phyloP scores from a whole-genome alignment of 2,797 vertebrate genomes.

The Gouania willdenowi region DNA sequence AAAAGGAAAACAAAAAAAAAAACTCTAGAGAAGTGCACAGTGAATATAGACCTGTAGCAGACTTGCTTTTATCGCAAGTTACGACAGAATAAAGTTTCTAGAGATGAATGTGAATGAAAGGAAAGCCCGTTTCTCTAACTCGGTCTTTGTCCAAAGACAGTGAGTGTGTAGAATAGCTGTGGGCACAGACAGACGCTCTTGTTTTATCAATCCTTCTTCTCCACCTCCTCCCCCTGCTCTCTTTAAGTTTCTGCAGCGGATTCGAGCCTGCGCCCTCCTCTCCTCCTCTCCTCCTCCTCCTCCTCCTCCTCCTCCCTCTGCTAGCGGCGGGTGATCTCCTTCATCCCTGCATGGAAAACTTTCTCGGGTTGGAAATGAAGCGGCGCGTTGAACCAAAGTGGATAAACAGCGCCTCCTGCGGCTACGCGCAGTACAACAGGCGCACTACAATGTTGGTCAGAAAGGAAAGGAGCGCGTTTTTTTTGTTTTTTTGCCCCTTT shows the following conservation, averaged over 20 bases:
- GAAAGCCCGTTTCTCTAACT: conserved; percentile 45
- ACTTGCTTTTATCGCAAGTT: too few relatives aligned
- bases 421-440: background rate
- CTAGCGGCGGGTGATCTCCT: conserved; percentile 44
- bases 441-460: background rate
- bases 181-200: conserved; percentile 65
- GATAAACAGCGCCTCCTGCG: conserved; percentile 28
- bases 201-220: conserved; percentile 82
- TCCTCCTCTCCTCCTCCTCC: conserved; percentile 91
- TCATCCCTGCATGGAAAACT: conserved; percentile 57
- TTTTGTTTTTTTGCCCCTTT: too few relatives aligned
- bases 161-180: conserved; percentile 49
- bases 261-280: conserved; percentile 85
- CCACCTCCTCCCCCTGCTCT: conserved; percentile 57
- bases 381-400: background rate
- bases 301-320: conserved; percentile 86
- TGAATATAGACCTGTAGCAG: too few relatives aligned
- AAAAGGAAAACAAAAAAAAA: background rate
- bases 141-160: conserved; percentile 44
- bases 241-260: conserved; percentile 64
- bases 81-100: too few relatives aligned
- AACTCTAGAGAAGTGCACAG: too few relatives aligned
- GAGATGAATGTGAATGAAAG: too few relatives aligned
- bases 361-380: conserved; percentile 13
- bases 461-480: background rate